Evolutionary conservation across 2,113 vertebrate species (phyloP).

Genomic region (Sinosuthora webbiana): DNA sequence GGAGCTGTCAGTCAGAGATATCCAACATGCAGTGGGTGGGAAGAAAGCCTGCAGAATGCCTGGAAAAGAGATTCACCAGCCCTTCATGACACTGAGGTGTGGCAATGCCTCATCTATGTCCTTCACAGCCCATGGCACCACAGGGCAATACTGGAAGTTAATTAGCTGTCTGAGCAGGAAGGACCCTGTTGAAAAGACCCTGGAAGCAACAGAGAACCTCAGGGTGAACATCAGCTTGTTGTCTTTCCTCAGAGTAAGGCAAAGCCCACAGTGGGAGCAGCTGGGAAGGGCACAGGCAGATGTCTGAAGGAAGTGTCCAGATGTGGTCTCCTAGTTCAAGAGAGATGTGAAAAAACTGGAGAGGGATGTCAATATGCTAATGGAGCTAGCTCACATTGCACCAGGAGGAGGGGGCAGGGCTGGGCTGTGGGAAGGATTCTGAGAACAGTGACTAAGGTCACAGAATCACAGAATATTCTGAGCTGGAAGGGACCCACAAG

Average conservation of each 20-base stretch:
- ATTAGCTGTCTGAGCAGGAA: not conserved
- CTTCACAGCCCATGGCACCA: not conserved
- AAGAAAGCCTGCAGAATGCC: not conserved
- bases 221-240: not conserved
- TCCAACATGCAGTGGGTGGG: fast-evolving
- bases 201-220: not conserved
- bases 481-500: not conserved
- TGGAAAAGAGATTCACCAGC: not conserved
- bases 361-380: not conserved
- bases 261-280: not conserved
- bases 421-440: not conserved
- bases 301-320: not conserved
- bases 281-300: not conserved
- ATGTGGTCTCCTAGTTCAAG: not conserved
- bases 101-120: not conserved
- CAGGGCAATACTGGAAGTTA: not conserved
- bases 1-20: not conserved
- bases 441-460: not conserved
- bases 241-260: not conserved
- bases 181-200: not conserved
- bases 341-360: not conserved
- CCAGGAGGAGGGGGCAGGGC: not conserved
- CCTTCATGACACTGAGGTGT: not conserved
- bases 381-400: not conserved
- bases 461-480: not conserved